These are phyloP conservation scores for Drosophila pruinosa DNA, from an alignment of 1,140 invertebrate species.

Conservation along the genomic window DNA sequence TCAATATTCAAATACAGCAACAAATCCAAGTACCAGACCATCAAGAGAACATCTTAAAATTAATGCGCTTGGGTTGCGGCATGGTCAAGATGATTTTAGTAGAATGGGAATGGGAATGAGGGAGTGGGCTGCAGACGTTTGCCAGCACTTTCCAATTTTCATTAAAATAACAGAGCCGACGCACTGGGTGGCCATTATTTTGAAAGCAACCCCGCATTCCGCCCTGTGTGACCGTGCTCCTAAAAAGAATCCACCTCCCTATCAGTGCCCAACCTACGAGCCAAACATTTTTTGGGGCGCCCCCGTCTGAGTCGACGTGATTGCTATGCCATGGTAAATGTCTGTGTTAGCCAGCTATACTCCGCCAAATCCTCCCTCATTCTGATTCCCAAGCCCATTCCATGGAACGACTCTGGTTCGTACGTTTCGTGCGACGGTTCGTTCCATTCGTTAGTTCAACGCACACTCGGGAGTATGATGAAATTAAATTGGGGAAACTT, in stretches of 20 bases:
- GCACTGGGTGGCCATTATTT: constrained; percentile 59
- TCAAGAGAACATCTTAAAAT: constrained; percentile 69
- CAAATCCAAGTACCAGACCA: constrained; percentile 3
- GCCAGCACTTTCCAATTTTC: constrained; percentile 81
- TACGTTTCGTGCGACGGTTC: constrained; percentile 5
- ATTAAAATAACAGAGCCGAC: constrained; percentile 80
- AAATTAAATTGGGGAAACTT: constrained; percentile 83
- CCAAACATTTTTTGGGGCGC: constrained; percentile 29
- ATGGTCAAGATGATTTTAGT: constrained; percentile 39
- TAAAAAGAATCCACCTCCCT: constrained; percentile 24
- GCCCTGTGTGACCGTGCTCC: constrained; percentile 3
- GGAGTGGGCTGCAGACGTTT: constrained; percentile 14
- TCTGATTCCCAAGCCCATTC: neutral
- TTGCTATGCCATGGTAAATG: constrained; percentile 58
- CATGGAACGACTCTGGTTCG: constrained; percentile 4
- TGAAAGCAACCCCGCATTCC: constrained; percentile 26
- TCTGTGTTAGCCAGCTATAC: constrained; percentile 39
- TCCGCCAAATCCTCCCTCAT: constrained; percentile 7
- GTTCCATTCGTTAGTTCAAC: constrained; percentile 72
- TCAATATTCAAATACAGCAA: constrained; percentile 4
- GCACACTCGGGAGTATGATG: constrained; percentile 79
- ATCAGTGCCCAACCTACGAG: constrained; percentile 48
- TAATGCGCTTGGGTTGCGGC: constrained; percentile 53
- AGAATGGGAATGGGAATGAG: neutral
- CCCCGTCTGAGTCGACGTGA: constrained; percentile 64